Conservation (phyloP, 2,888 invertebrate genomes). For the Dolichopus griseipennis region DNA sequence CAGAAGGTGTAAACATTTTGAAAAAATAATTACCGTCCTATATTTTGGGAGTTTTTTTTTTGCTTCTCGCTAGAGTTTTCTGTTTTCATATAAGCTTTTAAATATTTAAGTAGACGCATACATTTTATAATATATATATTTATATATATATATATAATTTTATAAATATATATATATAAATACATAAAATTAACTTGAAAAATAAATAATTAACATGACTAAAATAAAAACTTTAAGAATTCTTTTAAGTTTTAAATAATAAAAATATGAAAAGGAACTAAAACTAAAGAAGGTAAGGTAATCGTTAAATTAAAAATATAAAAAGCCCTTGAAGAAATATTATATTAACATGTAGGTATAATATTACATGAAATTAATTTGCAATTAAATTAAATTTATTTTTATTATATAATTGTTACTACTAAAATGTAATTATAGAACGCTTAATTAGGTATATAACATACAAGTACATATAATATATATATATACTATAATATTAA, state of each 20-base stretch:
- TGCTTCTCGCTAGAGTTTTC: slow-evolving; percentile 27
- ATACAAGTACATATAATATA: too few relatives aligned
- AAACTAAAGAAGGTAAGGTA: too few relatives aligned
- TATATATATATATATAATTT: background rate
- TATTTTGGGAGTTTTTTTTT: slow-evolving; percentile 8
- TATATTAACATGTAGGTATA: too few relatives aligned
- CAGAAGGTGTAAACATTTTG: slow-evolving; percentile 36
- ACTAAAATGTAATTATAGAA: too few relatives aligned
- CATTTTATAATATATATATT: background rate
- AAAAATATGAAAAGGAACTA: too few relatives aligned
- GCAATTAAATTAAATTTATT: too few relatives aligned
- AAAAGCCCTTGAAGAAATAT: too few relatives aligned
- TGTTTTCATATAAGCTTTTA: slow-evolving; percentile 36
- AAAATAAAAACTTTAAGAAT: background rate
- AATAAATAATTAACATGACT: background rate
- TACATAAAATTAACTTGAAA: background rate
- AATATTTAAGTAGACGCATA: slow-evolving; percentile 25
- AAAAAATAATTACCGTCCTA: slow-evolving; percentile 21
- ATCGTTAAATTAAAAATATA: too few relatives aligned
- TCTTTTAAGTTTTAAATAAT: background rate
- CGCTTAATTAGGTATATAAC: too few relatives aligned
- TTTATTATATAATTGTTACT: too few relatives aligned
- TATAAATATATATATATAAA: background rate
- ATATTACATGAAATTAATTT: too few relatives aligned
- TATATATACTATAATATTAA: too few relatives aligned